Base-by-base conservation (phyloP, 2,888 invertebrate genomes). In the Cinara cedri region DNA sequence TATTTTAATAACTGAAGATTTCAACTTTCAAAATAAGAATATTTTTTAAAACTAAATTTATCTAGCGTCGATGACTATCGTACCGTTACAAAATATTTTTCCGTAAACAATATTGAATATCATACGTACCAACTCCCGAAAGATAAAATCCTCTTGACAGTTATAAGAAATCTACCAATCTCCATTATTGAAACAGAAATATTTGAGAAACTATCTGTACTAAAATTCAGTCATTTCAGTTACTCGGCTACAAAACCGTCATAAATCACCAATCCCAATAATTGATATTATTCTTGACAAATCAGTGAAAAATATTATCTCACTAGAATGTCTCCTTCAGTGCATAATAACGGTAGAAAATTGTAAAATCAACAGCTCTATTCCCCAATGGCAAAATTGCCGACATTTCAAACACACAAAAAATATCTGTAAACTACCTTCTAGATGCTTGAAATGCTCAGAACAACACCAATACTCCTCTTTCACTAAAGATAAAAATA, bases 301-400 rank as follows among this genome's bases (percentile, higher is more conserved):
- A 70, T 70, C 34, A 11, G 51, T 0, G 3, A 51, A 44, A 54
- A 70, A 51, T 0, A 70, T 54, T 26, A 54, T 26, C n/a, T 54
- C 26, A 11, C 19, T 70, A 1, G 19, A 54, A 26, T 34, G 54
- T 26, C 70, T 70, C 19, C 6, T 70, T 54, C 70, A 54, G 1
- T 70, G 34, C 11, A 19, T 70, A 26, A 54, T 70, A 4, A 26
- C 34, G 11, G 54, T 70, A 10, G 70, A 70, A 51, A 51, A 26
- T 26, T n/a, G 34, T 1, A 70, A 54, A 68, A 51, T n/a, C 26
- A 6, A 51, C 4, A 24, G 16, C 3, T 8, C 51, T 6, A 70
- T 70, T 26, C 70, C 34, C 3, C 54, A 70, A 54, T 54, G 54
- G 54, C 14, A 54, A 70, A 70, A 70, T n/a, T 34, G 54, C 13